Base-by-base conservation (phyloP, 2,113 vertebrate genomes). In the Pelecanus crispus region DNA sequence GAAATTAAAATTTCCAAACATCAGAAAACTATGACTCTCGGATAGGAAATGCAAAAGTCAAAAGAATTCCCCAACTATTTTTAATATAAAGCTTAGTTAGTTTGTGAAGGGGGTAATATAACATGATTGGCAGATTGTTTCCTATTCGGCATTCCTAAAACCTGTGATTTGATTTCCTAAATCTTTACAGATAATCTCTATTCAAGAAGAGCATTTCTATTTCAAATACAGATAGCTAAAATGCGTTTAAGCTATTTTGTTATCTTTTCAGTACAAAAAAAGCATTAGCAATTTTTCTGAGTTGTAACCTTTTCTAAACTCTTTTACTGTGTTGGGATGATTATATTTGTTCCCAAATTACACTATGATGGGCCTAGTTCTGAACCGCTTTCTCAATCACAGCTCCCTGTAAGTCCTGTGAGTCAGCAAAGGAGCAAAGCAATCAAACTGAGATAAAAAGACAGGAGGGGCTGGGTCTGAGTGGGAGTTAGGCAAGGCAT, bases 381-480 rank as follows among this genome's bases (percentile, higher is more conserved):
- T 88, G 86, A 87, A 49, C 72, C 0, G 6, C 49, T 82, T 92
- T 79, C 71, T 88, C 53, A 73, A 3, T 79, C 66, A 85, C 85
- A 86, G 49, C 29, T 88, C 22, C n/a, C 31, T 1, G 1, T 85
- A 68, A 82, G 3, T 44, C 42, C 32, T 36, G 28, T 75, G 88
- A 82, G 56, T 68, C 74, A 75, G 94, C 61, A 86, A 82, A 90
- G 66, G 52, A 94, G 44, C 26, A 94, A 85, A 82, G 90, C 79
- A 92, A 80, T 92, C 70, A 90, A 85, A 82, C 21, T 44, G 73
- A 87, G 68, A 94, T 90, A 58, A 83, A 88, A 92, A 85, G 65
- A 40, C 18, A 71, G 56, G 72, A 62, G 47, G 21, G 42, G 38
- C 58, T 80, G 85, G 17, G 15, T n/a, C 36, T 86, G 85, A 82